phyloP scores from a whole-genome alignment of 2,113 vertebrate genomes.

The Prionailurus viverrinus region DNA sequence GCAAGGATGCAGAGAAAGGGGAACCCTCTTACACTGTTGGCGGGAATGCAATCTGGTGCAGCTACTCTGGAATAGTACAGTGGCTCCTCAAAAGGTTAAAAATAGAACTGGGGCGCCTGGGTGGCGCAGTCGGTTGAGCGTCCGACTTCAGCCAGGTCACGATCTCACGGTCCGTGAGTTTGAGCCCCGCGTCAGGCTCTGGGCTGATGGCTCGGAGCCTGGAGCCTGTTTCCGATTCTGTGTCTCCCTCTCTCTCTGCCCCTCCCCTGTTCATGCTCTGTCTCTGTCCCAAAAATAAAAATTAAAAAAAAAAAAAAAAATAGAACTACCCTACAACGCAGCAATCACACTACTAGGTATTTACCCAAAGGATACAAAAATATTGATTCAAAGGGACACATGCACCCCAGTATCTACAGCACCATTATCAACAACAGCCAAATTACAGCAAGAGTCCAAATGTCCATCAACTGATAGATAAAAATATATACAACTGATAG shows the following conservation, averaged over 20 bases:
- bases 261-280: too few relatives aligned
- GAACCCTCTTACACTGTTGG: not conserved
- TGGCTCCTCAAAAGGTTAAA: not conserved
- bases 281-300: too few relatives aligned
- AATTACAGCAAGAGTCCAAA: not conserved
- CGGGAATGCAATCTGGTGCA: not conserved
- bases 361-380: not conserved
- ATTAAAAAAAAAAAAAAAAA: not conserved
- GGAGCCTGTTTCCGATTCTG: too few relatives aligned
- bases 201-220: too few relatives aligned
- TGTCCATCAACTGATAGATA: not conserved
- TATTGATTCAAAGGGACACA: not conserved
- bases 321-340: not conserved
- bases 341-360: not conserved
- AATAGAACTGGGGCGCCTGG: not conserved
- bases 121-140: too few relatives aligned
- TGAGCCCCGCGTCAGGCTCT: too few relatives aligned
- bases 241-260: too few relatives aligned
- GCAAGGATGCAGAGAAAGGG: not conserved
- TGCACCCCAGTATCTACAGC: not conserved
- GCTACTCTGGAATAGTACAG: not conserved
- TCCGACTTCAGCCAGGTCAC: too few relatives aligned
- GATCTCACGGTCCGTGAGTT: too few relatives aligned
- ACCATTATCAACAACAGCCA: not conserved
- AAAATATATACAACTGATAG: not conserved